Conservation (phyloP, 1,140 invertebrate genomes). For the Fopius arisanus region DNA sequence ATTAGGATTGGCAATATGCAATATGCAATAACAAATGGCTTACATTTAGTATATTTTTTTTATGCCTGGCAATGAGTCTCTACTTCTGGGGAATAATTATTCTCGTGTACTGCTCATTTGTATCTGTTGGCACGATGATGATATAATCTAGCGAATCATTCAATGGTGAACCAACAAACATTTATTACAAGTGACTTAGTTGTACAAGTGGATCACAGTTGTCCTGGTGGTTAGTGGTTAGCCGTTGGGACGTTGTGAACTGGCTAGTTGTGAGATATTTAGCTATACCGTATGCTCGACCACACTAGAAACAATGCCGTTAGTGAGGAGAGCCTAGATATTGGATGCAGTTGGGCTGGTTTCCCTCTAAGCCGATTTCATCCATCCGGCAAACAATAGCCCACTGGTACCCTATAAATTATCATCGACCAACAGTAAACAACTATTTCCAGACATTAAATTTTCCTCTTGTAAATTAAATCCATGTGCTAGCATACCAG, state of each 20-base stretch:
- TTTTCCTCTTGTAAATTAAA: not conserved
- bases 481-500: not conserved
- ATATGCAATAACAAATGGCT: no score
- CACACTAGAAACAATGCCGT: not conserved
- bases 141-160: no score
- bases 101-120: no score
- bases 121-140: no score
- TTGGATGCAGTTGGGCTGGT: not conserved
- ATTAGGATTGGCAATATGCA: no score
- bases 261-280: not conserved
- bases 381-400: not conserved
- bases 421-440: not conserved
- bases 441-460: not conserved
- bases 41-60: no score
- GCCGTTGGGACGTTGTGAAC: not conserved
- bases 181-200: not conserved
- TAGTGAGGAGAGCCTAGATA: not conserved
- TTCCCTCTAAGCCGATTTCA: not conserved
- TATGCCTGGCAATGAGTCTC: no score
- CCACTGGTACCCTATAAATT: slow-evolving; percentile 1
- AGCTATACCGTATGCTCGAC: not conserved
- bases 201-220: not conserved
- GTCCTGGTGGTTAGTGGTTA: not conserved
- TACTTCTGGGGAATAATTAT: no score
- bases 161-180: not conserved